These are phyloP conservation scores for Dichetophora obliterata DNA, from an alignment of 2,888 invertebrate species.

Conservation along the genomic window DNA sequence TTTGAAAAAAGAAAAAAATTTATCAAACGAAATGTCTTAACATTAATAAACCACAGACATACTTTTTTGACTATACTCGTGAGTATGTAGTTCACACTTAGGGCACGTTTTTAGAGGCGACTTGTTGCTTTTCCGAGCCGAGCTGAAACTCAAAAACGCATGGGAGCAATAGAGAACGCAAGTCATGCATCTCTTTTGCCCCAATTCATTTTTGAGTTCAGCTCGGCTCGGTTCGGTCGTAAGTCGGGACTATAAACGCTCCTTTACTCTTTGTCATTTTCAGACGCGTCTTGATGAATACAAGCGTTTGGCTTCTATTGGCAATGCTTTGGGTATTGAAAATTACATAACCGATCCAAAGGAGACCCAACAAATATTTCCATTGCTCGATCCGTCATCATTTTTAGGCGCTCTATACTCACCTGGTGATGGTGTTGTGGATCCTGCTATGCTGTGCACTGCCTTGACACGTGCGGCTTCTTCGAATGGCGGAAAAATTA, in stretches of 20 bases:
- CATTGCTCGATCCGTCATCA: conserved; percentile 80
- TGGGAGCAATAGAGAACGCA: no score
- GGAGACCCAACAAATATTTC: conserved; percentile 83
- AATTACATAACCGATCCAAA: conserved; percentile 79
- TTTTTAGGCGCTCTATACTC: conserved; percentile 84
- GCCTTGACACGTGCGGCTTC: conserved; percentile 82
- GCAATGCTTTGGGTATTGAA: conserved; percentile 83
- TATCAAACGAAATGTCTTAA: no score
- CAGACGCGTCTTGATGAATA: conserved; percentile 87
- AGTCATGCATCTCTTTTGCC: no score
- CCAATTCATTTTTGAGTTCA: no score
- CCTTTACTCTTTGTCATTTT: conserved; percentile 27
- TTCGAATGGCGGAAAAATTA: conserved; percentile 79
- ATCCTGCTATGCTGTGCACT: conserved; percentile 84
- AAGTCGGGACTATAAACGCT: neutral
- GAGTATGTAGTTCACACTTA: no score
- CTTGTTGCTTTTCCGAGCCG: no score
- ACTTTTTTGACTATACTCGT: no score
- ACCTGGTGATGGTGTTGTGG: conserved; percentile 86
- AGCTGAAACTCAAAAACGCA: no score
- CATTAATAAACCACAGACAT: neutral
- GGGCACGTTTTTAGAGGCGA: no score
- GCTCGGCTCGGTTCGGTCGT: no score
- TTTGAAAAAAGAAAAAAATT: no score
- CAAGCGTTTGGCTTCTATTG: conserved; percentile 82